Base-by-base conservation (phyloP, 2,797 vertebrate species). In the Podargus strigoides region DNA sequence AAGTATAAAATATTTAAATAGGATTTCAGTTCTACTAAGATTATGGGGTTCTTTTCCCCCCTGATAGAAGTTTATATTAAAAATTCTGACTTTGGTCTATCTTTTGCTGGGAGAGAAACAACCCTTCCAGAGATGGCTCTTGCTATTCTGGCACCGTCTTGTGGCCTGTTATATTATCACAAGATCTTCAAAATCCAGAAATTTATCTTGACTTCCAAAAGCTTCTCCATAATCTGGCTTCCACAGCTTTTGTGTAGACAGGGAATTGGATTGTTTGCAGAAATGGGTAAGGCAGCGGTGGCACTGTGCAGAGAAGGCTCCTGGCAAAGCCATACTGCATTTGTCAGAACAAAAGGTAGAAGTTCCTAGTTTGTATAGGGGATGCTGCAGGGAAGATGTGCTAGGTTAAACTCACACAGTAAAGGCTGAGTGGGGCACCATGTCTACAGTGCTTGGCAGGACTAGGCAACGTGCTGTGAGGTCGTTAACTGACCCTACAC, bases 401-500 rank as follows among this genome's bases (percentile, higher is more conserved):
- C 62, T 55, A 9, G 49, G 41, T 32, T 49, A 26, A n/a, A 18
- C 30, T 24, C 41, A 10, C 9, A 9, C 3, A 2, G 13, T 8
- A 2, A 3, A 23, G 1, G 4, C 52, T 37, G 52, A 37, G 30
- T 4, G 1, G 0, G 4, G 39, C 47, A 7, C 60, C 10, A 8
- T 4, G n/a, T 23, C n/a, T 37, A 20, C 3, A 0, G 28, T 0
- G 0, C 49, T 59, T 6, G 1, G n/a, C n/a, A 56, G 75, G 46
- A 46, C 36, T 1, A 15, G 47, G 34, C 21, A 16, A 3, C 7
- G 9, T 27, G n/a, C 39, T 1, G 2, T 10, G 18, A 4, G 12
- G 52, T 8, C 7, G 3, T 4, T 21, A 49, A 27, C n/a, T 0
- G 1, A 10, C 22, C 52, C 18, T 1, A 14, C 5, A 12, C 0